Percentiles rank a stretch among this genome's conserved stretches.
Evolutionary conservation across 2,888 invertebrate species (phyloP).

Genomic region (Torymus auratus): DNA sequence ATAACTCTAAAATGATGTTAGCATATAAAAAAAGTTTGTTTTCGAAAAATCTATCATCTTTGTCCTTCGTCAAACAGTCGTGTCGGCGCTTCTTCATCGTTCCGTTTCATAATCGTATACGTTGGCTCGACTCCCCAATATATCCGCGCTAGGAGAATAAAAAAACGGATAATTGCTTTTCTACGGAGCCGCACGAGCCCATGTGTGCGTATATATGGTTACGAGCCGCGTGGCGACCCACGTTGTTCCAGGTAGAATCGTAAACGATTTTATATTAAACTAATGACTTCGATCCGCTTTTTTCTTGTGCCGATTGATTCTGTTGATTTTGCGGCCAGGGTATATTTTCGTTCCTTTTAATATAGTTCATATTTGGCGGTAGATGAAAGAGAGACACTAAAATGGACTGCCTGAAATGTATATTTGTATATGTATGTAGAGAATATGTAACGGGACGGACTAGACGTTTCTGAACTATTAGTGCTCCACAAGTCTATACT

Average conservation of each 20-base stretch:
- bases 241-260: conserved; percentile 72
- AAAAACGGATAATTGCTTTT: conserved; percentile 74
- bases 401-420: background rate
- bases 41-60: conserved; percentile 8
- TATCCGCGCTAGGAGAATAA: conserved; percentile 62
- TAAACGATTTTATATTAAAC: conserved; percentile 73
- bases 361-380: conserved; percentile 3
- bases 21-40: conserved; percentile 22
- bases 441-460: too few species aligned
- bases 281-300: conserved; percentile 67
- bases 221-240: conserved; percentile 58
- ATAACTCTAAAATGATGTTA: conserved; percentile 6
- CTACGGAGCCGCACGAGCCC: conserved; percentile 56
- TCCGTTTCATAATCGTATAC: background rate
- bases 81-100: conserved; percentile 21
- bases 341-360: conserved; percentile 17
- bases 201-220: conserved; percentile 8
- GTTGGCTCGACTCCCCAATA: too few species aligned
- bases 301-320: conserved; percentile 36
- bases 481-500: too few species aligned
- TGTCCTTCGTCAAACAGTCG: conserved; percentile 53
- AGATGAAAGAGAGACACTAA: background rate
- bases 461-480: too few species aligned
- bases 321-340: background rate
- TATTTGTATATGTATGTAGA: conserved; percentile 9